These are phyloP conservation scores for Gavialis gangeticus DNA, from an alignment of 2,113 vertebrate genomes.

Conservation along the genomic window DNA sequence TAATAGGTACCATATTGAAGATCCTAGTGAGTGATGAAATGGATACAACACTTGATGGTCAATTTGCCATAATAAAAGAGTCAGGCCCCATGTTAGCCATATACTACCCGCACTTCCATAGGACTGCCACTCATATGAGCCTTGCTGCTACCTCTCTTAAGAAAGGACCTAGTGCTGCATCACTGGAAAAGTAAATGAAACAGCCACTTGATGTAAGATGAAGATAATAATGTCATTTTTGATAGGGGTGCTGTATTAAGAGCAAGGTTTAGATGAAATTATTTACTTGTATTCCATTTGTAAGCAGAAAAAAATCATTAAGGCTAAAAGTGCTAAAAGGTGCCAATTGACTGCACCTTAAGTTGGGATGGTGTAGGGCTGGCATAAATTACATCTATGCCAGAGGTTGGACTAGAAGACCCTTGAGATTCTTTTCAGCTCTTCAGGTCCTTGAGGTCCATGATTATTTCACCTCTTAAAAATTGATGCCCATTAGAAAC, in stretches of 20 bases:
- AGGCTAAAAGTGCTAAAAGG: neutral
- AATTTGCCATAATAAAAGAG: neutral
- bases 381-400: too few relatives aligned
- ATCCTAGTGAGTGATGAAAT: neutral
- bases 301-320: neutral
- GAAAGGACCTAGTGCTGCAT: neutral
- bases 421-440: too few relatives aligned
- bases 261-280: neutral
- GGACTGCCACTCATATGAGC: neutral
- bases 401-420: too few relatives aligned
- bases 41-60: neutral
- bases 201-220: neutral
- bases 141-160: neutral
- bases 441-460: too few relatives aligned
- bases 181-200: neutral
- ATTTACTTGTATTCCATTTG: neutral
- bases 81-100: neutral
- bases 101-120: neutral
- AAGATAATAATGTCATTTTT: neutral
- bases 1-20: neutral
- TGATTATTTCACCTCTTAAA: too few relatives aligned
- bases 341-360: neutral
- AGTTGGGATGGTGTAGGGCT: too few relatives aligned
- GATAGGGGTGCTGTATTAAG: neutral
- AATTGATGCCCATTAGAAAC: neutral